These are phyloP conservation scores for Nasonia giraulti DNA, from an alignment of 1,140 invertebrate species.

Conservation along the genomic window DNA sequence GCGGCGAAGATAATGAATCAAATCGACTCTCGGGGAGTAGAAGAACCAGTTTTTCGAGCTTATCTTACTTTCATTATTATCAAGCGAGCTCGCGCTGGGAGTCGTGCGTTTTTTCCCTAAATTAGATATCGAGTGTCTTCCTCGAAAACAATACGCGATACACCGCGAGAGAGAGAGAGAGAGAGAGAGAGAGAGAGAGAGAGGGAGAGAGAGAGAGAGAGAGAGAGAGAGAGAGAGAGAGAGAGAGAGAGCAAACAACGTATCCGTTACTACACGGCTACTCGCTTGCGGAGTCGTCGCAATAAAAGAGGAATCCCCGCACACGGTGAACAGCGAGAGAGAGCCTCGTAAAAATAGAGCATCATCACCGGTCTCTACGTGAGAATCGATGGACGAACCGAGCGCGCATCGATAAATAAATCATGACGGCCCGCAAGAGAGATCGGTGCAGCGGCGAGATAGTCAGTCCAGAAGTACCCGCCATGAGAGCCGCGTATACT, in stretches of 20 bases:
- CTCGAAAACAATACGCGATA: not conserved
- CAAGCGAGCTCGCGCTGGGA: no score
- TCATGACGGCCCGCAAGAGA: slow-evolving; percentile 9
- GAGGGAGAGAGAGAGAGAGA: no score
- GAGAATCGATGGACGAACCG: not conserved
- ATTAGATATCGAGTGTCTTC: not conserved
- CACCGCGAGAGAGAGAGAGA: not conserved
- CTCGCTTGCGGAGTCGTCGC: no score
- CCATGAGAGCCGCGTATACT: not conserved
- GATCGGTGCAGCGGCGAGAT: not conserved
- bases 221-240: no score
- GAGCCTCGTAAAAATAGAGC: slow-evolving; percentile 4
- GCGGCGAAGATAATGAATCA: slow-evolving; percentile 8
- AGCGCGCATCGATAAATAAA: slow-evolving; percentile 29
- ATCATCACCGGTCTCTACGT: not conserved
- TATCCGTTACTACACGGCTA: no score
- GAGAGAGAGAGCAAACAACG: not conserved
- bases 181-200: no score
- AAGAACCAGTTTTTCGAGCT: slow-evolving; percentile 17
- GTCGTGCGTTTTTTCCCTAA: not conserved
- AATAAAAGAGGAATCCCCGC: not conserved
- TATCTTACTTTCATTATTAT: not conserved
- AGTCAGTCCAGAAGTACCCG: slow-evolving; percentile 29
- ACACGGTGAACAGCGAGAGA: not conserved
- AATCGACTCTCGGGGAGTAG: slow-evolving; percentile 9